Evolutionary conservation across 2,113 vertebrate genomes (phyloP), one percentile per base, ranked within the genome.

Genomic region (Psettodes erumei): DNA sequence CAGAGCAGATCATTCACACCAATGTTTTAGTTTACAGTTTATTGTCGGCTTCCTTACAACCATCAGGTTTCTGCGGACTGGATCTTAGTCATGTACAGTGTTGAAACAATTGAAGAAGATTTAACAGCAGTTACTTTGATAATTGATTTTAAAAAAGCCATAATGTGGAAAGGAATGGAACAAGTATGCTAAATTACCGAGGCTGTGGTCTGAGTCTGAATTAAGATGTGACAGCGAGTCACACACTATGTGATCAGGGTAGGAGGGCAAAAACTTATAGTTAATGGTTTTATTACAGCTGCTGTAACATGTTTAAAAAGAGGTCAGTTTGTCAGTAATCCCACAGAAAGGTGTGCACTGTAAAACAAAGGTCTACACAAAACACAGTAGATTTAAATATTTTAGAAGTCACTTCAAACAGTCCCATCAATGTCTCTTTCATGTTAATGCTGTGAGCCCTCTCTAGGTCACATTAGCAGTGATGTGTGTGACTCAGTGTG

Each of bases 401-500:
- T 30, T 35, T n/a, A 60, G 11, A 65, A 18, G 4, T 38, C n/a
- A 5, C 35, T 66, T 35, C 16, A 38, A 35, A 19, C 37, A 62
- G 28, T 13, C 15, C 28, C 11, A 7, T 51, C 27, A n/a, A 32
- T 10, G 48, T 50, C 15, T 21, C 59, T 59, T 15, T 54, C 19
- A 48, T 19, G 50, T 47, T 60, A 28, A 37, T 19, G 28, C n/a
- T 15, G 0, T 48, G 30, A 19, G 19, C 55, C 25, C 32, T 48
- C 5, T 27, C 30, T n/a, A 51, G 23, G 33, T 65, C n/a, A 54
- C 2, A 1, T 66, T 23, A 12, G 43, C 11, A 5, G 32, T 40
- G 21, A 5, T 8, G 19, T 56, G 75, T 51, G 45, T 67, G 79
- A 84, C 32, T 10, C 75, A 60, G 3, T 70, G 27, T 19, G 67